Evolutionary conservation across 2,113 vertebrate genomes (phyloP).

Genomic region (Ahaetulla prasina): DNA sequence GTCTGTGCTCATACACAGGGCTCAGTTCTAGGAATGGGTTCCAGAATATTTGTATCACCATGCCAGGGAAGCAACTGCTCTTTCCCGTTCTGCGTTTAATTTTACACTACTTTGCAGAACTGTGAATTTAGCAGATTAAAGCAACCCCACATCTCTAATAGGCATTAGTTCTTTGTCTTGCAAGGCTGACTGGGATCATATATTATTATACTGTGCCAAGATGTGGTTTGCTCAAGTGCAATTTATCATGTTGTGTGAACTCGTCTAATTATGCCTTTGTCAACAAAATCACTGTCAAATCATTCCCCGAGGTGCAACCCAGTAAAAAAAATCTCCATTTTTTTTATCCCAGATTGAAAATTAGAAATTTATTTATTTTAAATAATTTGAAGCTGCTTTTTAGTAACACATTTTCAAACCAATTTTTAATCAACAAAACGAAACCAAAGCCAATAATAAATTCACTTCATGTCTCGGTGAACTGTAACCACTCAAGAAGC

Average conservation of each 20-base stretch:
- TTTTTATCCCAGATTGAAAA: background rate
- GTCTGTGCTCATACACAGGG: background rate
- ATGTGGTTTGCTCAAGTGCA: background rate
- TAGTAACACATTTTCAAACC: background rate
- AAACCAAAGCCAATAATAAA: background rate
- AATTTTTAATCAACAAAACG: background rate
- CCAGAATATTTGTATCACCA: background rate
- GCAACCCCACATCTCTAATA: constrained; percentile 18
- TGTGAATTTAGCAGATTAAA: background rate
- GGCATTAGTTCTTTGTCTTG: constrained; percentile 39
- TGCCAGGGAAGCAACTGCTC: background rate
- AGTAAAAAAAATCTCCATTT: background rate
- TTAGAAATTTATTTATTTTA: background rate
- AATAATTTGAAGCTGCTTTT: background rate
- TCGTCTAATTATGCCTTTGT: background rate
- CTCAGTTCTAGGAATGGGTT: background rate
- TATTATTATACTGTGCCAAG: background rate
- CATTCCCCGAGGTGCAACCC: background rate
- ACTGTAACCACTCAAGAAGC: background rate
- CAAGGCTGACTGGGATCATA: background rate
- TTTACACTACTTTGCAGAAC: background rate
- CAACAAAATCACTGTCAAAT: background rate
- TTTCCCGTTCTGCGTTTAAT: background rate
- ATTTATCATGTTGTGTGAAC: background rate
- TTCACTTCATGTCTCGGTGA: too few species aligned